A percentile compares a stretch with the other conserved stretches of the same genome.
These are phyloP conservation scores for Phyllostomus discolor DNA, from an alignment of 2,113 vertebrate genomes.

Conservation along the genomic window DNA sequence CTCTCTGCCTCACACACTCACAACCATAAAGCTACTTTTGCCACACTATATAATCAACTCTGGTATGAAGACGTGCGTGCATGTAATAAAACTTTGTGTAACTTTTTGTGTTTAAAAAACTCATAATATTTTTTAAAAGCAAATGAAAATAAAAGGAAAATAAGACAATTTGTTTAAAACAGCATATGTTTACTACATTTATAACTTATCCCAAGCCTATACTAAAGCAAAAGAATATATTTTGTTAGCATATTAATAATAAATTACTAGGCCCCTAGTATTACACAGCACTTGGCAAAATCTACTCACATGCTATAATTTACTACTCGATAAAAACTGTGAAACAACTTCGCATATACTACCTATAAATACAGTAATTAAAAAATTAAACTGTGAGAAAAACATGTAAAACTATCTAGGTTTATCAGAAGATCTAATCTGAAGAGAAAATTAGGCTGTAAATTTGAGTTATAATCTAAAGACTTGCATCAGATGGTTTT, in stretches of 20 bases:
- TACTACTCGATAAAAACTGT: background rate
- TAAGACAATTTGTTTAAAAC: background rate
- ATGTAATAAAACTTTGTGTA: background rate
- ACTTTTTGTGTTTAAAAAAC: background rate
- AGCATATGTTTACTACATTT: background rate
- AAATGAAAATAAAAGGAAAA: background rate
- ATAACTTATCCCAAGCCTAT: background rate
- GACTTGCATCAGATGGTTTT: background rate
- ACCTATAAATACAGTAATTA: background rate
- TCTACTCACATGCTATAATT: background rate
- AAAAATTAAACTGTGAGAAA: background rate
- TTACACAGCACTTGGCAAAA: background rate
- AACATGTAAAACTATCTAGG: background rate
- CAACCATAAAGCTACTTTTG: background rate
- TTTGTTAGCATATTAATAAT: background rate
- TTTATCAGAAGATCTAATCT: background rate
- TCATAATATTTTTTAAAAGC: conserved; percentile 1
- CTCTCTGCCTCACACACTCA: background rate
- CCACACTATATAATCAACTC: background rate
- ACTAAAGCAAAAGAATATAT: background rate
- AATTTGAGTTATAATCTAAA: background rate
- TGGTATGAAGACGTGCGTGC: background rate
- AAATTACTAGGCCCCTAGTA: background rate
- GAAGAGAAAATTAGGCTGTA: background rate
- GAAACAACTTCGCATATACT: background rate